Percentiles rank a stretch among this genome's conserved stretches.
These are phyloP conservation scores for Cephus spinipes DNA, from an alignment of 2,888 invertebrate genomes.

Conservation along the genomic window DNA sequence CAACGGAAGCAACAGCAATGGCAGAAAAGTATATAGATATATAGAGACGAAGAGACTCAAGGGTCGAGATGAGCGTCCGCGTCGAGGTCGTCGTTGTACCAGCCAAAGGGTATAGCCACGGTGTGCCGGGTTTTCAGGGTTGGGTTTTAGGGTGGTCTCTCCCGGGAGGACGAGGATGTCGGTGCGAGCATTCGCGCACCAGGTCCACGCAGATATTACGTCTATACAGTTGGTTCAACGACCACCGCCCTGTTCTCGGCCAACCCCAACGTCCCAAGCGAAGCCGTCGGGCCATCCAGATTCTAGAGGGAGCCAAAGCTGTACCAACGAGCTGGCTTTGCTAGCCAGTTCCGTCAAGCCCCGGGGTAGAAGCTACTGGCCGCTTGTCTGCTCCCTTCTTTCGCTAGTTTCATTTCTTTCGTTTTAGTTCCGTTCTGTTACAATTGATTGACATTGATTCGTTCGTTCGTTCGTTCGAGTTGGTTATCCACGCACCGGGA, in stretches of 20 bases:
- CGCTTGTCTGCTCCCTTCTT: slow-evolving; percentile 71
- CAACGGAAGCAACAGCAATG: neutral
- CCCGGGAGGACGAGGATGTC: slow-evolving; percentile 15
- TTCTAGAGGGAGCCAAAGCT: slow-evolving; percentile 41
- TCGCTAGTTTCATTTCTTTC: slow-evolving; percentile 65
- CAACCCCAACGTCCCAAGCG: slow-evolving; percentile 52
- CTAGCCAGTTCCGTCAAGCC: slow-evolving; percentile 68
- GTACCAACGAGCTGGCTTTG: slow-evolving; percentile 36
- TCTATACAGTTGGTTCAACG: slow-evolving; percentile 63
- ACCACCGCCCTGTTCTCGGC: slow-evolving; percentile 65
- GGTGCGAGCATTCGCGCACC: slow-evolving; percentile 40
- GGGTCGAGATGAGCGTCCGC: neutral
- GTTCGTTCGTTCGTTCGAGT: slow-evolving; percentile 38
- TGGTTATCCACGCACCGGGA: slow-evolving; percentile 33
- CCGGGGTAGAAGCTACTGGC: slow-evolving; percentile 72
- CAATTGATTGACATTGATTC: slow-evolving; percentile 54
- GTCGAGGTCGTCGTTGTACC: neutral
- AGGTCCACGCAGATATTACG: slow-evolving; percentile 57
- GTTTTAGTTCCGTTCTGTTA: slow-evolving; percentile 61
- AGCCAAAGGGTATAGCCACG: neutral
- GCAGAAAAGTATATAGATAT: neutral
- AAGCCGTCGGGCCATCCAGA: slow-evolving; percentile 23
- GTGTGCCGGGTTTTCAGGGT: slow-evolving; percentile 26
- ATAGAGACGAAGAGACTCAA: neutral
- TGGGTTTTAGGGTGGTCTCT: slow-evolving; percentile 25